phyloP scores from a whole-genome alignment of 2,888 invertebrate species.

The Dinocampus coccinellae region DNA sequence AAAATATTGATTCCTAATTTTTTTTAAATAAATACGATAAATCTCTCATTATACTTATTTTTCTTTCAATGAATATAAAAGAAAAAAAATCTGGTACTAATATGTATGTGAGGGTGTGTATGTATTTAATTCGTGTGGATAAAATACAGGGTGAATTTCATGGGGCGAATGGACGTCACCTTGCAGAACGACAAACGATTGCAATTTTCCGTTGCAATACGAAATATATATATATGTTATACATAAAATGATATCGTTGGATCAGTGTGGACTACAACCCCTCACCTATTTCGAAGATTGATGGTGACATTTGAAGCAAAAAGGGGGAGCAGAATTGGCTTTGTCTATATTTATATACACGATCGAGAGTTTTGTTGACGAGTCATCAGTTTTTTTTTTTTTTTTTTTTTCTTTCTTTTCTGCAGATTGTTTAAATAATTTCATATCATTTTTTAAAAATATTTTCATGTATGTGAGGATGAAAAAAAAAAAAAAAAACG shows the following conservation, averaged over 20 bases:
- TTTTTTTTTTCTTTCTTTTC: too few relatives aligned
- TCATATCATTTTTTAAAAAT: too few relatives aligned
- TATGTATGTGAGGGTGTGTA: not conserved
- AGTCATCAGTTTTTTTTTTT: slow-evolving; percentile 7
- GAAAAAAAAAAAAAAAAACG: slow-evolving; percentile 14
- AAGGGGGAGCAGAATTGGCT: slow-evolving; percentile 30
- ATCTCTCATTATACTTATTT: too few relatives aligned
- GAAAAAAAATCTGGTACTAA: too few relatives aligned
- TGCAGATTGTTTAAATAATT: slow-evolving; percentile 7
- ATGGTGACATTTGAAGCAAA: slow-evolving; percentile 42
- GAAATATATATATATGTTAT: not conserved
- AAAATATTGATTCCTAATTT: too few relatives aligned
- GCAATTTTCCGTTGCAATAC: not conserved
- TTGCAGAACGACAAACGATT: slow-evolving; percentile 5
- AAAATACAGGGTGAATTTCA: not conserved
- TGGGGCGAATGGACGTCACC: slow-evolving; percentile 24
- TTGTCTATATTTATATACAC: not conserved
- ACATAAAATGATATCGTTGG: slow-evolving; percentile 33
- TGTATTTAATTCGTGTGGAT: not conserved
- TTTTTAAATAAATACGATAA: too few relatives aligned
- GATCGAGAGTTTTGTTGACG: slow-evolving; percentile 9
- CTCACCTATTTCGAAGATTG: slow-evolving; percentile 43
- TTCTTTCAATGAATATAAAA: too few relatives aligned
- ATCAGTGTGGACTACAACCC: slow-evolving; percentile 30
- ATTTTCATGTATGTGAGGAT: not conserved